Conservation (phyloP, 2,888 invertebrate genomes). For the Syrista parreyssii region DNA sequence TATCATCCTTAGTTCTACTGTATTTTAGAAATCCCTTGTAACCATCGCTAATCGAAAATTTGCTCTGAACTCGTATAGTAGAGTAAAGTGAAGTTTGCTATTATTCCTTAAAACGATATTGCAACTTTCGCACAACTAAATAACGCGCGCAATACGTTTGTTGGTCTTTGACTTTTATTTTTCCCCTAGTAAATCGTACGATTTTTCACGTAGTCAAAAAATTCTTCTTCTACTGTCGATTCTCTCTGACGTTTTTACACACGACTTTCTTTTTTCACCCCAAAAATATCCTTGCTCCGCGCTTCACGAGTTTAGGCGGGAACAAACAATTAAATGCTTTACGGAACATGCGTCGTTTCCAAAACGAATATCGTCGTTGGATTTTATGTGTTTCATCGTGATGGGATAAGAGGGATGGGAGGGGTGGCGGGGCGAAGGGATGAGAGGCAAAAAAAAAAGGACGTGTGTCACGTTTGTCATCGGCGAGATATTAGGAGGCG, state of each 20-base stretch:
- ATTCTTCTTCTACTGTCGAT: not conserved
- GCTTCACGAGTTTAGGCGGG: not conserved
- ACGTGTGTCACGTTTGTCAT: conserved; percentile 55
- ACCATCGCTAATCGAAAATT: not conserved
- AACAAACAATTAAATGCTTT: not conserved
- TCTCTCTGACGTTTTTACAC: not conserved
- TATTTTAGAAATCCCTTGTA: not conserved
- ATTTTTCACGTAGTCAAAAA: not conserved
- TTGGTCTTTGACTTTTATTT: not conserved
- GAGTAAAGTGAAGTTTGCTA: not conserved
- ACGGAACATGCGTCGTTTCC: not conserved
- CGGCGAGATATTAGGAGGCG: conserved; percentile 52
- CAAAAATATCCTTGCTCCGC: not conserved
- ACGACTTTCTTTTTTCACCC: not conserved
- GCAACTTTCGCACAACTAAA: not conserved
- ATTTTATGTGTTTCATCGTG: not conserved
- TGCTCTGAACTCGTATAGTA: not conserved
- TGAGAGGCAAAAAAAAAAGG: conserved; percentile 37
- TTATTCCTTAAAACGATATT: too few species aligned
- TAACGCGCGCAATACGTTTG: too few species aligned
- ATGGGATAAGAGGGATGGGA: not conserved
- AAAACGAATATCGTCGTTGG: not conserved
- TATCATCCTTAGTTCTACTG: too few species aligned
- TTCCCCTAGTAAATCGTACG: not conserved
- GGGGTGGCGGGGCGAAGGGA: not conserved